Evolutionary conservation across 2,888 invertebrate genomes (phyloP), one percentile per base, ranked within the genome.

Genomic region (Copidosoma aretas): DNA sequence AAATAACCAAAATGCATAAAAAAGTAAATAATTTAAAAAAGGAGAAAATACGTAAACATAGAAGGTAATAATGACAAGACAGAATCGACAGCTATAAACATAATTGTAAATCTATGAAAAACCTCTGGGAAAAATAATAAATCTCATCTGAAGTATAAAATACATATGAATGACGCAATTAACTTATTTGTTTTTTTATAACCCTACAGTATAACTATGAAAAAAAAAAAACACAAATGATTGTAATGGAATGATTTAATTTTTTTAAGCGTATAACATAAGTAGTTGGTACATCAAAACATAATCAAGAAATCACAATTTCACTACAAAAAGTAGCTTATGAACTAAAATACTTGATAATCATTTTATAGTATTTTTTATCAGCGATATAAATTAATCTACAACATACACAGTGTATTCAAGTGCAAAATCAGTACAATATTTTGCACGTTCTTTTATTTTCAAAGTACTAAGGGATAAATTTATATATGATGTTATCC

Each of bases 81-180:
- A 61, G 25, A 69, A 57, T 39, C 25, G 24, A 69, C 64, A 59
- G 60, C 63, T 71, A 66, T 64, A 54, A 66, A 67, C 63, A 68
- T 64, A 68, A 71, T 43, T 68, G 68, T 66, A 71, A 68, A 68
- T 71, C 58, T 49, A 68, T 74, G 73, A 61, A 68, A 67, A 68
- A 65, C 56, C 61, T 51, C 63, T 64, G 65, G 62, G n/a, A 62
- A 67, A 67, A 69, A 56, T 75, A 77, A 74, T 74, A 75, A 76
- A 74, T 73, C 74, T 75, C 73, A 75, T 72, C 71, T 64, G 73
- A 77, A 75, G 74, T 72, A 67, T 72, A 71, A 76, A 70, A 76
- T 77, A 76, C 74, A 73, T 72, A 68, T 71, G 68, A 75, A 71
- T 59, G 64, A 67, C 25, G 46, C 66, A 69, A 67, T 56, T 53